Percentiles rank a stretch among this genome's conserved stretches.
Conservation (phyloP, 2,888 invertebrate genomes). For the Acronicta leporina region DNA sequence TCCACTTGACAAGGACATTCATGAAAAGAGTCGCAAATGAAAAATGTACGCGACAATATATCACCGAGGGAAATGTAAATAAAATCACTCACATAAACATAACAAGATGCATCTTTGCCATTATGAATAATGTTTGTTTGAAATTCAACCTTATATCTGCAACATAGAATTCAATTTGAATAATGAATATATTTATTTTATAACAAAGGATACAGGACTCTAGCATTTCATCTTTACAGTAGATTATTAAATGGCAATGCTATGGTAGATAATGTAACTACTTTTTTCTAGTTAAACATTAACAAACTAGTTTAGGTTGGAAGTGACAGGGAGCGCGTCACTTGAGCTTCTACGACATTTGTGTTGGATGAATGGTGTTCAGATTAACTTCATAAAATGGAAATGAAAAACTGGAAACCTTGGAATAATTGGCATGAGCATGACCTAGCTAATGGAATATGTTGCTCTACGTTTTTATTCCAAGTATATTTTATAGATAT, state of each 20-base stretch:
- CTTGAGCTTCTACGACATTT: constrained; percentile 44
- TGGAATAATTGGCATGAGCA: not conserved
- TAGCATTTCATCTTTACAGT: not conserved
- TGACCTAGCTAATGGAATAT: not conserved
- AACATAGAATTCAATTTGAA: constrained; percentile 39
- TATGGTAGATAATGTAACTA: constrained; percentile 16
- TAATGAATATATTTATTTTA: constrained; percentile 9
- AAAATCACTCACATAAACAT: constrained; percentile 57
- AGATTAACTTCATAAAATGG: constrained; percentile 26
- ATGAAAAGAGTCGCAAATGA: constrained; percentile 59
- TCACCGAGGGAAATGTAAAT: constrained; percentile 60
- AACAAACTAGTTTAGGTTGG: constrained; percentile 54
- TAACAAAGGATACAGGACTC: constrained; percentile 13
- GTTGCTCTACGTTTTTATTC: no score
- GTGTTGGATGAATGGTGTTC: constrained; percentile 37
- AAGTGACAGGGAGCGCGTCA: constrained; percentile 51
- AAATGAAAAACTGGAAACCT: not conserved
- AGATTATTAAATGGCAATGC: constrained; percentile 8
- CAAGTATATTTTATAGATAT: no score
- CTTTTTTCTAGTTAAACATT: constrained; percentile 48
- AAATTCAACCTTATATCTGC: constrained; percentile 38
- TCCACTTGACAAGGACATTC: constrained; percentile 58
- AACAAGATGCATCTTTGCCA: constrained; percentile 51
- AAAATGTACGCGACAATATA: constrained; percentile 59
- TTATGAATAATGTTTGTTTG: constrained; percentile 28